These are phyloP conservation scores for Lepisosteus osseus DNA, from an alignment of 2,113 vertebrate genomes.

Conservation along the genomic window DNA sequence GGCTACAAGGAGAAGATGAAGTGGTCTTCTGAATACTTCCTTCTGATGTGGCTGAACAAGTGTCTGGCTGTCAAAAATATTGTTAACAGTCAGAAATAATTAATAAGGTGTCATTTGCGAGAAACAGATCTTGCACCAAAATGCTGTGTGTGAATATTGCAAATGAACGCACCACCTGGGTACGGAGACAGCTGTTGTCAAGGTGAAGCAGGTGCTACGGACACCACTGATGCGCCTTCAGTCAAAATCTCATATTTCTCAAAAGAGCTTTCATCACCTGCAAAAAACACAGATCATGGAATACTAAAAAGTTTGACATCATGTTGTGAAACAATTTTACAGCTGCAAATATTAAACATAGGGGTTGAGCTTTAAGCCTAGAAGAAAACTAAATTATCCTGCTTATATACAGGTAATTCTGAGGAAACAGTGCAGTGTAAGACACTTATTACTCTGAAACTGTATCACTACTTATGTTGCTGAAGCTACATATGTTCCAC, in stretches of 20 bases:
- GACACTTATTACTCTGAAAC: no score
- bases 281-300: neutral
- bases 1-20: no score
- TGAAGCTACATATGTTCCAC: no score
- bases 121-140: neutral
- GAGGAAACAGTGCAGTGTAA: neutral
- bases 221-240: neutral
- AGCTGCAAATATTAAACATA: neutral
- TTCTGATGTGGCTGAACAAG: neutral
- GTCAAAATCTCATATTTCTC: neutral
- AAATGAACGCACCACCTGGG: neutral
- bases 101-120: conserved; percentile 10
- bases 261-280: no score
- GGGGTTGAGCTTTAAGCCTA: neutral
- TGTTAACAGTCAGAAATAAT: neutral
- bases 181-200: conserved; percentile 8
- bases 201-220: conserved; percentile 11
- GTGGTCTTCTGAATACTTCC: neutral
- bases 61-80: neutral
- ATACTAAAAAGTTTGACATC: no score
- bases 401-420: neutral
- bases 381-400: neutral
- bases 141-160: no score
- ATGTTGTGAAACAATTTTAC: neutral
- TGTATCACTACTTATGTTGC: no score